These are phyloP conservation scores for Perca schrenkii DNA, from an alignment of 2,113 vertebrate species.

Conservation along the genomic window DNA sequence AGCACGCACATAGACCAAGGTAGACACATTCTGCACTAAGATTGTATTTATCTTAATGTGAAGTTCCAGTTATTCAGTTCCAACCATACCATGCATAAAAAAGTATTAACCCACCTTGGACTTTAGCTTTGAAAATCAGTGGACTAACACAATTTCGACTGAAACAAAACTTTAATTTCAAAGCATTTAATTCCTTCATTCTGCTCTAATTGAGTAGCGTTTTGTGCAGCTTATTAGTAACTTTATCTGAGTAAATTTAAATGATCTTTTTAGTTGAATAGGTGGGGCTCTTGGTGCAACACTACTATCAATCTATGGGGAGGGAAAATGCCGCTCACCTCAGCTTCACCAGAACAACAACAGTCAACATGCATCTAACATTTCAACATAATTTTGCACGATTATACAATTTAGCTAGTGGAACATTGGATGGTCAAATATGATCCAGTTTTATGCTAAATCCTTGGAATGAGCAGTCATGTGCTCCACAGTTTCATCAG, in stretches of 20 bases:
- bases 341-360: neutral
- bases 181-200: neutral
- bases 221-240: neutral
- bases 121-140: neutral
- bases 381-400: constrained; percentile 9
- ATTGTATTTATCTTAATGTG: neutral
- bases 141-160: neutral
- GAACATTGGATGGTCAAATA: constrained; percentile 8
- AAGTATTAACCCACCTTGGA: neutral
- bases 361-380: neutral
- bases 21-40: constrained; percentile 28
- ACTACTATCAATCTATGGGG: neutral
- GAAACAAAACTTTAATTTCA: neutral
- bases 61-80: neutral
- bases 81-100: neutral
- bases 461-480: neutral
- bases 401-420: constrained; percentile 6
- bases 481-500: constrained; percentile 2
- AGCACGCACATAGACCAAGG: constrained; percentile 27
- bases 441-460: constrained; percentile 14
- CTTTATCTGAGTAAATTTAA: neutral
- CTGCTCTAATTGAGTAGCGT: neutral
- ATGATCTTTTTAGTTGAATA: neutral
- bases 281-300: neutral
- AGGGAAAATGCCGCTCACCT: neutral